Percentiles rank a stretch among this genome's conserved stretches.
These are phyloP conservation scores for Calliopsis andreniformis DNA, from an alignment of 1,140 invertebrate genomes.

Conservation along the genomic window DNA sequence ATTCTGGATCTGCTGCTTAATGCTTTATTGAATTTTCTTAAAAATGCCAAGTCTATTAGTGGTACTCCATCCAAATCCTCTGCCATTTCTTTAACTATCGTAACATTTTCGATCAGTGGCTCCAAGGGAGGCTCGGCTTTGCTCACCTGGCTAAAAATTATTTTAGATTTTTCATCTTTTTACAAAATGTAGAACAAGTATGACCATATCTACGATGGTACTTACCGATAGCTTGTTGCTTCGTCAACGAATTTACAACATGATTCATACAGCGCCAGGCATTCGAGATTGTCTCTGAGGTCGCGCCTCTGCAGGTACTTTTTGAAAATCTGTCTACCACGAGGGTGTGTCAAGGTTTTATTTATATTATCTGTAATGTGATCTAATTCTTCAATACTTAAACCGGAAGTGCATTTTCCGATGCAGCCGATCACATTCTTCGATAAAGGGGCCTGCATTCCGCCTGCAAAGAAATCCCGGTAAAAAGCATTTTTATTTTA, in stretches of 20 bases:
- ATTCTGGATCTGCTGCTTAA: slow-evolving; percentile 49
- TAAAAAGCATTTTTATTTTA: too few species aligned
- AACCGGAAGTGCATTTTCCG: slow-evolving; percentile 67
- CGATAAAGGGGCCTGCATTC: slow-evolving; percentile 52
- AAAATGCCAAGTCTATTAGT: slow-evolving; percentile 62
- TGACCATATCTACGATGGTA: too few species aligned
- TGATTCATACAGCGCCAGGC: slow-evolving; percentile 67
- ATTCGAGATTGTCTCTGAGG: slow-evolving; percentile 55
- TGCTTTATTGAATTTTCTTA: slow-evolving; percentile 57
- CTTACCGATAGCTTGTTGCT: slow-evolving; percentile 56
- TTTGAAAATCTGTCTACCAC: slow-evolving; percentile 67
- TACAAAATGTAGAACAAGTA: too few species aligned
- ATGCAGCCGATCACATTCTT: slow-evolving; percentile 62
- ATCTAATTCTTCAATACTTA: slow-evolving; percentile 63
- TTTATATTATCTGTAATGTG: slow-evolving; percentile 67
- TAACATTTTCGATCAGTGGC: slow-evolving; percentile 49
- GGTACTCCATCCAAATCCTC: slow-evolving; percentile 61
- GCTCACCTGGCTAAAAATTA: slow-evolving; percentile 39
- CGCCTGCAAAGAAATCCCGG: not conserved
- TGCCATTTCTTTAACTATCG: slow-evolving; percentile 33
- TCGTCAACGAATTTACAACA: slow-evolving; percentile 52
- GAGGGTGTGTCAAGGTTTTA: slow-evolving; percentile 55
- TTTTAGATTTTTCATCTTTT: too few species aligned
- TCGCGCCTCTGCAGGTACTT: slow-evolving; percentile 56
- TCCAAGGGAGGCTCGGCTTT: slow-evolving; percentile 45